Evolutionary conservation across 2,888 invertebrate genomes (phyloP).

Genomic region (Leucania comma): DNA sequence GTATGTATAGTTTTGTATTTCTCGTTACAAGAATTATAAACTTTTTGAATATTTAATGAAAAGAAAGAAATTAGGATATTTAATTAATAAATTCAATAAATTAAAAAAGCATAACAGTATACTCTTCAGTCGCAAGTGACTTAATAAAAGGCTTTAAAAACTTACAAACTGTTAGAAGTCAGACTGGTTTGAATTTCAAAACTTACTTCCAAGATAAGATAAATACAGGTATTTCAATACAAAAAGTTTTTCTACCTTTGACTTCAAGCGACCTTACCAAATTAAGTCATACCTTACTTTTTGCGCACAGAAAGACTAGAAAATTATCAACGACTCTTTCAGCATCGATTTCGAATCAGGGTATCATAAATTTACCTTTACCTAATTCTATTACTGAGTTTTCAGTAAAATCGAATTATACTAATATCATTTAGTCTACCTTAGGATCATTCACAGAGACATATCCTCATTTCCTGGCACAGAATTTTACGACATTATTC

Average conservation of each 20-base stretch:
- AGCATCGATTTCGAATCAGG: constrained; percentile 46
- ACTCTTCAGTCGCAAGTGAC: too few relatives aligned
- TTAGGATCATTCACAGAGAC: constrained; percentile 59
- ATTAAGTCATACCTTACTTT: constrained; percentile 16
- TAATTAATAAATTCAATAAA: too few relatives aligned
- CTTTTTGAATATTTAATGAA: neutral
- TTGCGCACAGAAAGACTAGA: constrained; percentile 11
- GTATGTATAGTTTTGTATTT: neutral
- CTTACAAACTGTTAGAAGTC: neutral
- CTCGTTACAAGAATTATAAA: neutral
- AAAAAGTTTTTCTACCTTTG: neutral
- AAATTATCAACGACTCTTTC: constrained; percentile 28
- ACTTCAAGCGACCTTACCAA: neutral
- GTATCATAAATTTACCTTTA: constrained; percentile 36
- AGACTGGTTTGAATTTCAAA: neutral
- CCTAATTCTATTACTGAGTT: constrained; percentile 32
- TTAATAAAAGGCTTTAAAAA: neutral
- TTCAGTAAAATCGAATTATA: constrained; percentile 56
- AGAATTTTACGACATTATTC: constrained; percentile 76
- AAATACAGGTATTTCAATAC: neutral
- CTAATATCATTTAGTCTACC: constrained; percentile 61
- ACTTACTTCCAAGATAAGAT: neutral
- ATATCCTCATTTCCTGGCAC: constrained; percentile 69
- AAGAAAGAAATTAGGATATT: too few relatives aligned
- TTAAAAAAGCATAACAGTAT: too few relatives aligned